A percentile compares a stretch with the other conserved stretches of the same genome.
Evolutionary conservation across 2,797 vertebrate genomes (phyloP).

Genomic region (Margarornis squamiger): DNA sequence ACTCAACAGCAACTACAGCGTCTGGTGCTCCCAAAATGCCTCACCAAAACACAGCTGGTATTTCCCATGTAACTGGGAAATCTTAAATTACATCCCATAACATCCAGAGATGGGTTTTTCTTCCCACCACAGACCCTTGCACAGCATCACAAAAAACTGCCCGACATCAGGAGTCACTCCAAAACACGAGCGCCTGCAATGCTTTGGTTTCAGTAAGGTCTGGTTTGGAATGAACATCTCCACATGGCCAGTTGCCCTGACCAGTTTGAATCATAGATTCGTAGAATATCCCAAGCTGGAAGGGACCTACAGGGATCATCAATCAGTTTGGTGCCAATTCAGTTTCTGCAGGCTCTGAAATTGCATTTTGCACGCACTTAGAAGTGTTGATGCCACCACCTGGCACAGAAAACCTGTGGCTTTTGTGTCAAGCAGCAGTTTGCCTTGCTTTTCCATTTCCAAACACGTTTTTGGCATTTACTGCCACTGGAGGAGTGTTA

Average conservation of each 20-base stretch:
- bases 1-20: too few species aligned
- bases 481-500: not conserved
- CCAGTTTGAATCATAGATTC: not conserved
- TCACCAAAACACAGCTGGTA: not conserved
- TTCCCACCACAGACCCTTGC: not conserved
- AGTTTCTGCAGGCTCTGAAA: not conserved
- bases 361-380: not conserved
- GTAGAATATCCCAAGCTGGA: not conserved
- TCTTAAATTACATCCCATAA: not conserved
- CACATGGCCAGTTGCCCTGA: not conserved
- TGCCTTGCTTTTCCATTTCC: not conserved
- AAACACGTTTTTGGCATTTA: not conserved
- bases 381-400: not conserved
- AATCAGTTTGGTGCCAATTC: not conserved
- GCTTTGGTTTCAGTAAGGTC: not conserved
- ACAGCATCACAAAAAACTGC: not conserved
- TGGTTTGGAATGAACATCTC: not conserved
- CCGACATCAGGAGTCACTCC: not conserved
- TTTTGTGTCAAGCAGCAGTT: not conserved
- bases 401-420: not conserved
- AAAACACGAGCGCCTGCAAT: not conserved
- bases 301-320: not conserved
- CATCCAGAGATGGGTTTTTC: not conserved
- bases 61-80: not conserved
- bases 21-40: fast-evolving